Evolutionary conservation across 2,797 vertebrate genomes (phyloP).

Genomic region (Tiaroga cobitis): DNA sequence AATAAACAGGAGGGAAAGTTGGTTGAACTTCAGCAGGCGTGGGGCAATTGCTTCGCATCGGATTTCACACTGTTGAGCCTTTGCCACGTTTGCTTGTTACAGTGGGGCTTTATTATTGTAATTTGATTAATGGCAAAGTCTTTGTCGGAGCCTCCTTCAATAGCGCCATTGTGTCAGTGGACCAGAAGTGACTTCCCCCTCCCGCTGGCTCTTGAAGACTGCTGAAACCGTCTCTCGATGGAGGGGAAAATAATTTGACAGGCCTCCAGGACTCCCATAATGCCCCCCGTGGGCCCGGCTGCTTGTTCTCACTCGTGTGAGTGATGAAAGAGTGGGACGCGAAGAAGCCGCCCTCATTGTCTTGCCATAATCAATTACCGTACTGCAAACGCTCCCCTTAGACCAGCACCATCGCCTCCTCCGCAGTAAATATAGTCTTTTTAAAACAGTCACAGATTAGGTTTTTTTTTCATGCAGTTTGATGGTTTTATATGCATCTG

Average conservation of each 20-base stretch:
- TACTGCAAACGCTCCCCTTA: neutral
- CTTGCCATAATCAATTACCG: slow-evolving; percentile 53
- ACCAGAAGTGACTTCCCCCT: slow-evolving; percentile 60
- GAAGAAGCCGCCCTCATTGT: slow-evolving; percentile 43
- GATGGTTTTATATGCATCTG: neutral
- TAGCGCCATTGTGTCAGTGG: slow-evolving; percentile 49
- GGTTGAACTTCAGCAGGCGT: slow-evolving; percentile 7
- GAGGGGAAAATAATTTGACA: slow-evolving; percentile 56
- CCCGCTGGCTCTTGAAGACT: slow-evolving; percentile 51
- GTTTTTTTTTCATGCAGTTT: neutral
- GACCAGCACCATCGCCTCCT: slow-evolving; percentile 9
- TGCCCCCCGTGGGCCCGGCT: slow-evolving; percentile 21
- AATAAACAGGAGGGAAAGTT: slow-evolving; percentile 19
- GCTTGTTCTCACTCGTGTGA: slow-evolving; percentile 42
- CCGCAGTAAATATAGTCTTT: neutral
- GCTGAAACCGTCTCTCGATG: slow-evolving; percentile 32
- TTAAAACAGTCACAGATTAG: neutral
- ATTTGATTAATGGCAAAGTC: slow-evolving; percentile 59
- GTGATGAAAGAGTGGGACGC: slow-evolving; percentile 36
- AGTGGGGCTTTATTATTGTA: slow-evolving; percentile 49
- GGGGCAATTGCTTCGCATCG: slow-evolving; percentile 22
- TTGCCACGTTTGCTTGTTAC: slow-evolving; percentile 42
- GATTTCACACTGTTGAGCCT: slow-evolving; percentile 37
- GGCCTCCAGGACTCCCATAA: slow-evolving; percentile 41
- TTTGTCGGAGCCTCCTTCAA: slow-evolving; percentile 49